Evolutionary conservation across 2,888 invertebrate genomes (phyloP).

Genomic region (Entomobrya multifasciata): DNA sequence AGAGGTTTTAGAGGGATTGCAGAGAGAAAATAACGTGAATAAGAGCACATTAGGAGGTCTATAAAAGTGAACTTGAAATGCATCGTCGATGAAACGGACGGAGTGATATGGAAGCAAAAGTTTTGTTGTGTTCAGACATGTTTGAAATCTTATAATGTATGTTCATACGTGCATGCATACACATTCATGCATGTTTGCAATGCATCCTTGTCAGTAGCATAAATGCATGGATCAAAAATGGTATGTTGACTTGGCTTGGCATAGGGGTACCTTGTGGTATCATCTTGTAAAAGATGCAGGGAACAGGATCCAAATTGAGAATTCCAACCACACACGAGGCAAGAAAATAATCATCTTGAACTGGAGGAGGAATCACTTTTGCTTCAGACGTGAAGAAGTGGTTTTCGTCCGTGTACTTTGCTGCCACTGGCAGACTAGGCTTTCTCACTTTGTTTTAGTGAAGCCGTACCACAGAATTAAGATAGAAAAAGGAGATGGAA

Average conservation of each 20-base stretch:
- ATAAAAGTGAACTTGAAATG: conserved; percentile 52
- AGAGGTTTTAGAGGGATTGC: neutral
- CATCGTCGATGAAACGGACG: neutral
- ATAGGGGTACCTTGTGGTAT: conserved; percentile 18
- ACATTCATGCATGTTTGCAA: too few relatives aligned
- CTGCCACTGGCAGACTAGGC: conserved; percentile 28
- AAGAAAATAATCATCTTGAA: conserved; percentile 62
- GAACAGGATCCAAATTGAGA: conserved; percentile 65
- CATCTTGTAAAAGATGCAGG: neutral
- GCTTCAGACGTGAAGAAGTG: conserved; percentile 2
- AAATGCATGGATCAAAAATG: conserved; percentile 26
- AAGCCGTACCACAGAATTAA: conserved; percentile 31
- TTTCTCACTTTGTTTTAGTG: conserved; percentile 41
- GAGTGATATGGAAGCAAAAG: neutral
- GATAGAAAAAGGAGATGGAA: conserved; percentile 25
- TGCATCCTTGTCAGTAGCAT: conserved; percentile 7
- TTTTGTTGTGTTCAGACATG: conserved; percentile 11
- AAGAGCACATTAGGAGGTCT: conserved; percentile 44
- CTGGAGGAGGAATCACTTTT: conserved; percentile 50
- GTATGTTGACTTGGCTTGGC: neutral
- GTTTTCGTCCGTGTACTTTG: conserved; percentile 28
- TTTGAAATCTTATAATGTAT: neutral
- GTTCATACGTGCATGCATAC: conserved; percentile 25
- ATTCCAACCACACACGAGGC: conserved; percentile 59
- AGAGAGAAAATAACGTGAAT: conserved; percentile 8